Evolutionary conservation across 2,113 vertebrate genomes (phyloP).

Genomic region (Trogon melanurus): DNA sequence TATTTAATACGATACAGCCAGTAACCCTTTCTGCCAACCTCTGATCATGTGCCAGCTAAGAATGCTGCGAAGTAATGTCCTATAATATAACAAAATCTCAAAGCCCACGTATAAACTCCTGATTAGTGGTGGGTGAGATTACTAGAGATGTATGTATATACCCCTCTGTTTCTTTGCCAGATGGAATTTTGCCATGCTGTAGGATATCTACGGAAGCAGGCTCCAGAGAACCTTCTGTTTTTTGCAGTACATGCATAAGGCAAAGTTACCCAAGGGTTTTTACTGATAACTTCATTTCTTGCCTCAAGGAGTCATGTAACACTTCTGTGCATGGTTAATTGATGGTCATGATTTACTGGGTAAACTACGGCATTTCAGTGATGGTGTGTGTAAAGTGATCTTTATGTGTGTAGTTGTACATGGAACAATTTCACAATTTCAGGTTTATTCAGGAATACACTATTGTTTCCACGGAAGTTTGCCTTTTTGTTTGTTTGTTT

Average conservation of each 20-base stretch:
- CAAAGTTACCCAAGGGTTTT: not conserved
- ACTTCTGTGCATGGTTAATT: not conserved
- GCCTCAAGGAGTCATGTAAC: not conserved
- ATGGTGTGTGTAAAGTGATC: not conserved
- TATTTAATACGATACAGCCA: not conserved
- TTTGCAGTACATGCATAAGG: not conserved
- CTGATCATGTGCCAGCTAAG: not conserved
- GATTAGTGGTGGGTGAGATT: conserved; percentile 28
- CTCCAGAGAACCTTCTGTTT: conserved; percentile 24
- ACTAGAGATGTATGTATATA: not conserved
- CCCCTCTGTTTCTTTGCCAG: conserved; percentile 17
- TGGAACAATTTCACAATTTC: not conserved
- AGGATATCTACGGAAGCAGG: conserved; percentile 4
- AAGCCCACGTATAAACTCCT: not conserved
- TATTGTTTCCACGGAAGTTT: not conserved
- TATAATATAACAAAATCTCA: not conserved
- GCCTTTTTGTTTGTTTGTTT: not conserved
- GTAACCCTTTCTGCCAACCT: not conserved
- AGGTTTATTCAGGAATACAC: not conserved
- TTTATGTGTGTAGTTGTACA: not conserved
- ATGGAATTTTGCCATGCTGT: conserved; percentile 29
- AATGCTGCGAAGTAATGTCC: not conserved
- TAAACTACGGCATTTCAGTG: not conserved
- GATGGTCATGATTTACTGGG: not conserved
- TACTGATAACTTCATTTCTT: conserved; percentile 4